Evolutionary conservation across 1,140 invertebrate species (phyloP).

Genomic region (Andricus grossulariae): DNA sequence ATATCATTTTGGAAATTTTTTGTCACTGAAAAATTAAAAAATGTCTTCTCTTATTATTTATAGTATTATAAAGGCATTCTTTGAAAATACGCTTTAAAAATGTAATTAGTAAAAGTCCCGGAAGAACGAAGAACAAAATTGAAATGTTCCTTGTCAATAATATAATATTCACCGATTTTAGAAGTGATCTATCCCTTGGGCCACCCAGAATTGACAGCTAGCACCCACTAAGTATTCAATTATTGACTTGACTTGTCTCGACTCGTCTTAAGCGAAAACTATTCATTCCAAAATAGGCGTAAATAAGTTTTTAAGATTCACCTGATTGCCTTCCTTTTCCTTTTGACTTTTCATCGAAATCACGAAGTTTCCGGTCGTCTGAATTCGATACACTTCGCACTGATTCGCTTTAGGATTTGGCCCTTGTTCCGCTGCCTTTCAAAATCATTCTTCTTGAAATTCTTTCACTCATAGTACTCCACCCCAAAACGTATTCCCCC

Average conservation of each 20-base stretch:
- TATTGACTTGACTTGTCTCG: conserved; percentile 8
- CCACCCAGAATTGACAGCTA: conserved; percentile 25
- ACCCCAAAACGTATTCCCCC: neutral
- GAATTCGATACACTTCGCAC: conserved; percentile 13
- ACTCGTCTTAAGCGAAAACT: neutral
- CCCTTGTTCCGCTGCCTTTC: conserved; percentile 10
- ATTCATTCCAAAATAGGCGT: neutral
- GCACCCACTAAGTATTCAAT: conserved; percentile 22
- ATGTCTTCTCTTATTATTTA: too few species aligned
- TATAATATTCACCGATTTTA: too few species aligned
- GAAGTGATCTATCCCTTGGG: neutral
- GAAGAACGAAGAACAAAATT: too few species aligned
- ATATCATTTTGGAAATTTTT: too few species aligned
- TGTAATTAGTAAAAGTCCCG: too few species aligned
- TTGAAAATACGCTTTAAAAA: too few species aligned
- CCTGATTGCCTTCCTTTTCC: conserved; percentile 23
- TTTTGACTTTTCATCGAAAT: conserved; percentile 24
- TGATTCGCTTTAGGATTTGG: conserved; percentile 3
- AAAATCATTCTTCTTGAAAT: neutral
- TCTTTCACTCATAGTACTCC: neutral
- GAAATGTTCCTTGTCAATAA: too few species aligned
- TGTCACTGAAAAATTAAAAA: too few species aligned
- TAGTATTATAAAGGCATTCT: too few species aligned
- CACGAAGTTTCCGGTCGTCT: conserved; percentile 10
- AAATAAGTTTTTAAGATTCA: neutral